Base-by-base conservation (phyloP, 1,140 invertebrate species). In the Drosophila santomea region DNA sequence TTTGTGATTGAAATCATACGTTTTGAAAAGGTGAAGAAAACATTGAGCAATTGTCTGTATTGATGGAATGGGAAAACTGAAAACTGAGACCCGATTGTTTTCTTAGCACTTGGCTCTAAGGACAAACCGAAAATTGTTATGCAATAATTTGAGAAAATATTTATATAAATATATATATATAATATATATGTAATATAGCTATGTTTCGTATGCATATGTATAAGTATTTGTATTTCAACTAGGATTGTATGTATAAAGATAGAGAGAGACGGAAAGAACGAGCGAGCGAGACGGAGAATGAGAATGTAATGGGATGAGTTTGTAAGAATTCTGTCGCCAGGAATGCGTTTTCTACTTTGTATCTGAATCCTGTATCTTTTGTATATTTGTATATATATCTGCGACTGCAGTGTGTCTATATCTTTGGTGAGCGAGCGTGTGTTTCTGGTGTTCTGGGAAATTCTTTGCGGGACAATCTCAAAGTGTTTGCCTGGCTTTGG, bases 91-190 rank as follows among this genome's bases (percentile, higher is more conserved):
- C 58, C 43, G 64, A 71, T 57, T 71, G 52, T 57, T 71, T 48
- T 71, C 64, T 48, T 38, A 68, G 60, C 64, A 57, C 67, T 71
- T 35, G 35, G 52, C 64, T 39, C 66, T 71, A 72, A 43, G 64
- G 50, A 72, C 36, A 72, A 72, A 72, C 64, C 52, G 52, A 72
- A 72, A 44, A 71, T 43, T 71, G 28, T 51, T 78, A 85, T 73
- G 67, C 74, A 80, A 72, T 76, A 80, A 80, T 71, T 68, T 60
- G 57, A 73, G 69, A 47, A 77, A 77, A 82, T 67, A 78, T 81
- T 68, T 74, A 67, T 74, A 86, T 66, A 83, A 39, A 64, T 57
- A 36, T 28, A 57, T 48, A 45, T 69, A 60, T 44, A 50, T 64
- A 71, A 35, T 17, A 69, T 67, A 69, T 54, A 55, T 38, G 61